Evolutionary conservation across 92 coral and sea anemone species (phyloP).

Genomic region (Virgularia gustaviana): DNA sequence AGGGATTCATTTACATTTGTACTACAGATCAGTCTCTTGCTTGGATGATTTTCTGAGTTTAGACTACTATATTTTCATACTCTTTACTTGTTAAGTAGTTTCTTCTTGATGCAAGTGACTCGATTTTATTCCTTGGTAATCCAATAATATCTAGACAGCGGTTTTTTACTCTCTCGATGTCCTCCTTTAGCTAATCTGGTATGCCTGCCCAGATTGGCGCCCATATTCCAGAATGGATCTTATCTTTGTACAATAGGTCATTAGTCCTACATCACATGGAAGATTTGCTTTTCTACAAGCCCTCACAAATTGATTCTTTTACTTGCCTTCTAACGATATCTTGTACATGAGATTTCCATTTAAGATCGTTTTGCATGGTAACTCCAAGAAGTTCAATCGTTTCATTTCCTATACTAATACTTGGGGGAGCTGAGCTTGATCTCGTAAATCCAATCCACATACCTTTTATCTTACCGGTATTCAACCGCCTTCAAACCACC

Average conservation of each 20-base stretch:
- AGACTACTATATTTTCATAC: neutral
- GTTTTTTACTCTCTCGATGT: neutral
- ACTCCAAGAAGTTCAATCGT: conserved; percentile 4
- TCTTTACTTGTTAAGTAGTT: neutral
- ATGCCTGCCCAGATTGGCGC: conserved; percentile 12
- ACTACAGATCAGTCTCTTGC: neutral
- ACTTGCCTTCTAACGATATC: neutral
- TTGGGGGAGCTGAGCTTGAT: too few species aligned
- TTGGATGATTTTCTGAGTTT: neutral
- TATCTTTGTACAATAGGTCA: conserved; percentile 16
- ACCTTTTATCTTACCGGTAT: neutral
- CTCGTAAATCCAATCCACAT: too few species aligned
- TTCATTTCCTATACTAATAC: neutral
- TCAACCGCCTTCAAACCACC: neutral
- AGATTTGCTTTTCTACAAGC: conserved; percentile 18
- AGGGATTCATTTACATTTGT: too few species aligned
- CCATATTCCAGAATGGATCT: conserved; percentile 7
- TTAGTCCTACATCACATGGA: conserved; percentile 6
- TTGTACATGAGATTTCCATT: neutral
- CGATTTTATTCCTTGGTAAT: neutral
- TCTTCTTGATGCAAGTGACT: neutral
- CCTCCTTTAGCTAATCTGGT: neutral
- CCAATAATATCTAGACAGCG: conserved; percentile 3
- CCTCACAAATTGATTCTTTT: neutral
- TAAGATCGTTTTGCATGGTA: neutral